These are phyloP conservation scores for Dyspetes luteomarginatus DNA, from an alignment of 2,888 invertebrate genomes.

Conservation along the genomic window DNA sequence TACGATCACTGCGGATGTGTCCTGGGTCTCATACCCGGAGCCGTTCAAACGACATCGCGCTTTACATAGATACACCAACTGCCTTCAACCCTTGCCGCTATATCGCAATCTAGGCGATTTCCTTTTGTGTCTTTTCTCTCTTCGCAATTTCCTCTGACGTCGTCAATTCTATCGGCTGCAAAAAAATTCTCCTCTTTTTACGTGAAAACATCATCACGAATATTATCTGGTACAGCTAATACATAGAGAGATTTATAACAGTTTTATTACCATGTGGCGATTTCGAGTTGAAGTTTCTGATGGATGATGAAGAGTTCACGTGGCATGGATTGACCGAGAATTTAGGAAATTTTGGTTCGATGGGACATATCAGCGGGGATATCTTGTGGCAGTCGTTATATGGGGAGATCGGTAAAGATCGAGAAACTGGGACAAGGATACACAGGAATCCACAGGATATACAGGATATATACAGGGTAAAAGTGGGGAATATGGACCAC, in stretches of 20 bases:
- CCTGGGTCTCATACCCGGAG: slow-evolving; percentile 21
- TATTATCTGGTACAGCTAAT: not conserved
- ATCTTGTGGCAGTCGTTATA: no score
- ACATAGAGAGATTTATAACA: not conserved
- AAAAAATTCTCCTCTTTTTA: not conserved
- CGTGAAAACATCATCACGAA: not conserved
- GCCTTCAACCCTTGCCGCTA: slow-evolving; percentile 25
- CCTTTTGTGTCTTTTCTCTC: slow-evolving; percentile 26
- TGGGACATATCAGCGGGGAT: no score
- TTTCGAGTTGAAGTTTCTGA: no score
- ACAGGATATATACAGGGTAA: no score
- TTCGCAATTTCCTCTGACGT: not conserved
- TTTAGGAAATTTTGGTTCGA: no score
- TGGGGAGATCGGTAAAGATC: no score
- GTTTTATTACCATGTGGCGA: no score
- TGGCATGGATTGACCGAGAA: no score
- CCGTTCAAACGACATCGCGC: slow-evolving; percentile 38
- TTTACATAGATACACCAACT: slow-evolving; percentile 51
- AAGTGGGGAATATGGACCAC: no score
- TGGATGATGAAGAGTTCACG: no score
- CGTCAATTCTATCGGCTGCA: not conserved
- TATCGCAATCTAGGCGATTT: slow-evolving; percentile 10
- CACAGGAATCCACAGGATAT: no score
- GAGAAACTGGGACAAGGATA: no score
- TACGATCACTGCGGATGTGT: slow-evolving; percentile 51